phyloP scores from a whole-genome alignment of 2,888 invertebrate genomes.

The Theodoxus fluviatilis region DNA sequence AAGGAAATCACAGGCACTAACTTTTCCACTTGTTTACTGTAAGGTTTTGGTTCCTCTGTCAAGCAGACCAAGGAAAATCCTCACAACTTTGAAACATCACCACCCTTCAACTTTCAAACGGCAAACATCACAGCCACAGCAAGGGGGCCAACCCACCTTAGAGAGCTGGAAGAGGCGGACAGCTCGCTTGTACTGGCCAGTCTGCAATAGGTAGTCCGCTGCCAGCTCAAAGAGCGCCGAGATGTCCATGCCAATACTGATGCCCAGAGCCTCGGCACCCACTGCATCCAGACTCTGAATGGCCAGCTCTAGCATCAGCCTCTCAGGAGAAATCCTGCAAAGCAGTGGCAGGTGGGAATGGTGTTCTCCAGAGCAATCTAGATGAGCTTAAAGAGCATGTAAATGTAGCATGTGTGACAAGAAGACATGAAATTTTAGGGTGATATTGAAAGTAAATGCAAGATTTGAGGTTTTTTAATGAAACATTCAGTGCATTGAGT shows the following conservation, averaged over 20 bases:
- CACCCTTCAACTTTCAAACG: neutral
- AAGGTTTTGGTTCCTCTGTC: neutral
- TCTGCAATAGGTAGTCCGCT: conserved; percentile 80
- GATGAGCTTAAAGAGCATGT: no score
- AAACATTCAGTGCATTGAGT: no score
- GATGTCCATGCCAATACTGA: conserved; percentile 71
- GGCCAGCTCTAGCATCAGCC: conserved; percentile 71
- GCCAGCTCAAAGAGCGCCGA: conserved; percentile 77
- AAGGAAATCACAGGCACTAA: neutral
- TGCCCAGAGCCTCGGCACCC: conserved; percentile 71
- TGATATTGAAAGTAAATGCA: no score
- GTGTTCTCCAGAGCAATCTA: no score
- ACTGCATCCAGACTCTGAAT: conserved; percentile 70
- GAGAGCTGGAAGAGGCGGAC: conserved; percentile 82
- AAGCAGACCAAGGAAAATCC: no score
- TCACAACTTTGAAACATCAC: no score
- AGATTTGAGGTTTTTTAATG: no score
- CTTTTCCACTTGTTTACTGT: neutral
- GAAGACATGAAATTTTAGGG: no score
- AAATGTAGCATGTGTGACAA: no score
- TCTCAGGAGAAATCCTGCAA: conserved; percentile 55
- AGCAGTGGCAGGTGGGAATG: neutral
- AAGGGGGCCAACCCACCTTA: conserved; percentile 68
- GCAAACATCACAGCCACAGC: neutral
- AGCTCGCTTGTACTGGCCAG: conserved; percentile 79